Conservation (phyloP, 2,888 invertebrate genomes). For the Pseudolycoriella hygida region DNA sequence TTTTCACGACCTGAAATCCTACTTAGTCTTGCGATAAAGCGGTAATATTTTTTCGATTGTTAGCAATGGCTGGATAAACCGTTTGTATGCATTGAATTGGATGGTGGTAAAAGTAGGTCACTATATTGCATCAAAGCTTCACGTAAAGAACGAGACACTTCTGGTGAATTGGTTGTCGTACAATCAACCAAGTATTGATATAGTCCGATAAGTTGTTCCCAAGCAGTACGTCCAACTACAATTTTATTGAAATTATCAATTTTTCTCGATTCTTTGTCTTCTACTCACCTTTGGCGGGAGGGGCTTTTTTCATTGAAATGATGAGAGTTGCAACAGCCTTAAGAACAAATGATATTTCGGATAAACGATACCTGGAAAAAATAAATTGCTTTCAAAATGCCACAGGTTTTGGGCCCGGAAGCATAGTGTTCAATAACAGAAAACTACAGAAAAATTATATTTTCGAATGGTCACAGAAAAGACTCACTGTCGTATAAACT, state of each 20-base stretch:
- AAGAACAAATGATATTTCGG: constrained; percentile 89
- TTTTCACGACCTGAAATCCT: too few species aligned
- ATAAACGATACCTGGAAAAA: constrained; percentile 61
- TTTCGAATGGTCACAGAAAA: too few species aligned
- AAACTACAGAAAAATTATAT: too few species aligned
- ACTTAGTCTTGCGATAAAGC: too few species aligned
- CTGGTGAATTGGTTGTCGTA: constrained; percentile 60
- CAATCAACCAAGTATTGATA: constrained; percentile 83
- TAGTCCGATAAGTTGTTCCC: constrained; percentile 80
- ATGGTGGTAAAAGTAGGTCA: constrained; percentile 55
- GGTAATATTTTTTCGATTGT: too few species aligned
- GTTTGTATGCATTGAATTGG: constrained; percentile 8
- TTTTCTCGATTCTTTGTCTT: too few species aligned
- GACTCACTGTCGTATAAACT: too few species aligned
- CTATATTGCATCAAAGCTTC: constrained; percentile 80
- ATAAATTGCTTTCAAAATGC: neutral
- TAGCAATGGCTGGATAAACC: constrained; percentile 9
- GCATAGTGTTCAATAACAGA: too few species aligned
- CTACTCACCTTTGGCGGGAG: constrained; percentile 59
- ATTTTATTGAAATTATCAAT: constrained; percentile 13
- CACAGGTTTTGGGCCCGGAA: too few species aligned
- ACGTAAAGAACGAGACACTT: constrained; percentile 59
- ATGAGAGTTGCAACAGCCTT: constrained; percentile 87
- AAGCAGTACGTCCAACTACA: constrained; percentile 71
- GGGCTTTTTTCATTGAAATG: constrained; percentile 81